These are phyloP conservation scores for Euphysa ruthae DNA, from an alignment of 30 jellyfish, hydroid and myxozoan genomes.

Conservation along the genomic window DNA sequence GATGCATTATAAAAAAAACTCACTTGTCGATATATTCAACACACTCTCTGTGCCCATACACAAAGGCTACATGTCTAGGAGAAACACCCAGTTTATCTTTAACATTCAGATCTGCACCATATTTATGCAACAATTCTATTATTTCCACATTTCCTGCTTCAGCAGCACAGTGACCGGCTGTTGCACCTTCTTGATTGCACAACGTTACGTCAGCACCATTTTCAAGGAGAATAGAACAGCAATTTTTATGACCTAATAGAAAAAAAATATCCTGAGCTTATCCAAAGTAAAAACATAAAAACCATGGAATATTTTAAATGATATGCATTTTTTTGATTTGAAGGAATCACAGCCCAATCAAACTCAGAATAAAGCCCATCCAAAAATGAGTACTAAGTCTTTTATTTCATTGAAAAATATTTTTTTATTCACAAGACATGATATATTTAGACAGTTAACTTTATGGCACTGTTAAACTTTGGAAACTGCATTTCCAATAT, in stretches of 20 bases:
- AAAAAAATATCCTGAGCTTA: not conserved
- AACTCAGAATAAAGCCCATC: no score
- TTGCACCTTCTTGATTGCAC: slow-evolving; percentile 74
- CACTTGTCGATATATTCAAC: slow-evolving; percentile 49
- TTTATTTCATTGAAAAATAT: no score
- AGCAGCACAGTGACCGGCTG: slow-evolving; percentile 96
- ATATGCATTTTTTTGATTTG: not conserved
- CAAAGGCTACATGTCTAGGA: slow-evolving; percentile 53
- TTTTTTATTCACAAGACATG: no score
- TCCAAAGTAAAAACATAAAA: not conserved
- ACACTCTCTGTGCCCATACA: slow-evolving; percentile 60
- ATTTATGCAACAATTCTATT: slow-evolving; percentile 26
- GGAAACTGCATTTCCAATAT: no score
- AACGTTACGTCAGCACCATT: slow-evolving; percentile 70
- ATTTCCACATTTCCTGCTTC: slow-evolving; percentile 62
- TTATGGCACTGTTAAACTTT: no score
- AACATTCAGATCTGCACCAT: slow-evolving; percentile 34
- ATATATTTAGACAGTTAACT: no score
- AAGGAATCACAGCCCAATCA: no score
- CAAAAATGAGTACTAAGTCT: no score
- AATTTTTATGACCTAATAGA: slow-evolving; percentile 49
- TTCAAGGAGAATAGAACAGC: slow-evolving; percentile 64
- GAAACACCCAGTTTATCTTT: slow-evolving; percentile 71
- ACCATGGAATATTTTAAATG: not conserved
- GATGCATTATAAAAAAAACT: not conserved